Evolutionary conservation across 2,888 invertebrate genomes (phyloP).

Genomic region (Eilema griseolum): DNA sequence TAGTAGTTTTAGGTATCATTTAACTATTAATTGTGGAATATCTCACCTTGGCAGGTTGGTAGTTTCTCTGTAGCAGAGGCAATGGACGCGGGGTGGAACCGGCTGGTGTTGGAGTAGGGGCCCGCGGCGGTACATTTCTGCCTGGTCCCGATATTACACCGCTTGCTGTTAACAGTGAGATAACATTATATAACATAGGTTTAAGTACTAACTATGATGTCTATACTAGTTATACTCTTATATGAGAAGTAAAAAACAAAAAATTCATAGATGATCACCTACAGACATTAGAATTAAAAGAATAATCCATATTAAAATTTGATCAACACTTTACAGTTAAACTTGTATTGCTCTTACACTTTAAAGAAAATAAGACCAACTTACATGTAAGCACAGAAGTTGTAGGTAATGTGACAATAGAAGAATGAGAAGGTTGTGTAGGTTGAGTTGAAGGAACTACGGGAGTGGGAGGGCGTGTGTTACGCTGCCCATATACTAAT

Average conservation of each 20-base stretch:
- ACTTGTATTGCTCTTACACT: no score
- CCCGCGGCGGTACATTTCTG: conserved; percentile 61
- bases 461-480: conserved; percentile 44
- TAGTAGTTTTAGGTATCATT: not conserved
- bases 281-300: no score
- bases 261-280: no score
- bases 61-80: conserved; percentile 80
- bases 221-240: not conserved
- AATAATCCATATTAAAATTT: no score
- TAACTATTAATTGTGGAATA: not conserved
- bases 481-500: conserved; percentile 73
- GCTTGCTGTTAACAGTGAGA: conserved; percentile 55
- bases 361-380: conserved; percentile 23
- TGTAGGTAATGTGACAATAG: conserved; percentile 67
- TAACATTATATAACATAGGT: not conserved
- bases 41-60: conserved; percentile 79
- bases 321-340: no score
- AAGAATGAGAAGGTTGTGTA: conserved; percentile 56
- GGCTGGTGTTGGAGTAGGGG: conserved; percentile 63
- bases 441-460: conserved; percentile 44
- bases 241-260: not conserved
- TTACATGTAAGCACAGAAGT: conserved; percentile 75
- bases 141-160: conserved; percentile 72
- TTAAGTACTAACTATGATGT: not conserved
- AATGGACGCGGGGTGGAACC: conserved; percentile 71